Conservation (phyloP, 2,113 vertebrate genomes). For the Uria lomvia region DNA sequence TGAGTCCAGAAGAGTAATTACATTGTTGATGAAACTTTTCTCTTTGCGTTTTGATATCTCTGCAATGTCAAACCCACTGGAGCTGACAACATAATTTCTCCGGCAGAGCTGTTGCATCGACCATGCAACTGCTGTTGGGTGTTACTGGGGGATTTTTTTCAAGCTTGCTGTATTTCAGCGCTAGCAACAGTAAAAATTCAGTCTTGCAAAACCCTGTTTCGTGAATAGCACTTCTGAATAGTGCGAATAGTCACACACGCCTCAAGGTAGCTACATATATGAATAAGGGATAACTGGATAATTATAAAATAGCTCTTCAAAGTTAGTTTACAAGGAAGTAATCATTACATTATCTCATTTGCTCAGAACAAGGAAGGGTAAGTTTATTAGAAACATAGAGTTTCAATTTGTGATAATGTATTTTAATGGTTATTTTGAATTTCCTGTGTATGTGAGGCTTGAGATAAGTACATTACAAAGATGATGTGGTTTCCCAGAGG, state of each 20-base stretch:
- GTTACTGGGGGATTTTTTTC: not conserved
- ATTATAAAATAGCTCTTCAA: not conserved
- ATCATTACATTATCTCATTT: not conserved
- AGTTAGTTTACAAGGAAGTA: not conserved
- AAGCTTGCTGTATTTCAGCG: not conserved
- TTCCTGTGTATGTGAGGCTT: not conserved
- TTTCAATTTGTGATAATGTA: rapidly evolving
- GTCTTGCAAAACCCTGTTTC: not conserved
- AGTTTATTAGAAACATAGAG: not conserved
- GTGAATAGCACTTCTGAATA: rapidly evolving
- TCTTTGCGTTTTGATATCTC: not conserved
- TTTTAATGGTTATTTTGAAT: not conserved
- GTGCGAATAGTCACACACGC: rapidly evolving
- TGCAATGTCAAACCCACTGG: not conserved
- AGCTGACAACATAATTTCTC: conserved; percentile 26
- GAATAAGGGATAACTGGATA: rapidly evolving
- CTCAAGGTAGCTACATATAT: rapidly evolving
- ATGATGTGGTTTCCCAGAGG: not conserved
- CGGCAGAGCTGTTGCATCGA: not conserved
- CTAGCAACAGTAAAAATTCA: not conserved
- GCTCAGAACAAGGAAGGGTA: not conserved
- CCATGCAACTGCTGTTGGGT: not conserved
- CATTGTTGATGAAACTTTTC: conserved; percentile 37
- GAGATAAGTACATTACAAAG: not conserved
- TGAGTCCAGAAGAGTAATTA: conserved; percentile 46